A percentile compares a stretch with the other conserved stretches of the same genome.
Conservation (phyloP, 2,113 vertebrate genomes). For the Parus major region DNA sequence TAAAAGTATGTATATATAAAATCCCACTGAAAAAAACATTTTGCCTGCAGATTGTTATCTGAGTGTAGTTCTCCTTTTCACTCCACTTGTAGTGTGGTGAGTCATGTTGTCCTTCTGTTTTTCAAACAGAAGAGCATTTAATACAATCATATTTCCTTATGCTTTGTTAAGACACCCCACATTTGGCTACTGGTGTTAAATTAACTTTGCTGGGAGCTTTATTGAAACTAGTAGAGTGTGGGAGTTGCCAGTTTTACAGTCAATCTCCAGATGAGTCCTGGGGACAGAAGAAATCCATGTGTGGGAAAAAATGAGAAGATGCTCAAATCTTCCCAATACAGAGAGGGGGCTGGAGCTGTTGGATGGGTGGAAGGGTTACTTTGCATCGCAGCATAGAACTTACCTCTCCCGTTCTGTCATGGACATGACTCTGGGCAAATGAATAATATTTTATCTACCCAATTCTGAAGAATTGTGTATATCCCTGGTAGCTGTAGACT, state of each 20-base stretch:
- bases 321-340: not conserved
- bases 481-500: not conserved
- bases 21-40: not conserved
- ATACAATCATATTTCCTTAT: not conserved
- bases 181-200: not conserved
- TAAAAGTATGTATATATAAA: not conserved
- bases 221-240: not conserved
- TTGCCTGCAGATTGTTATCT: not conserved
- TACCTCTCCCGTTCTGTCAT: not conserved
- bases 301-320: not conserved
- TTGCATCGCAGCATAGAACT: not conserved
- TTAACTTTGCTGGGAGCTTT: not conserved
- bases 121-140: not conserved
- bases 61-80: not conserved
- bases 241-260: not conserved
- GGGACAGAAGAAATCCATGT: not conserved
- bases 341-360: not conserved
- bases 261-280: not conserved
- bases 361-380: not conserved
- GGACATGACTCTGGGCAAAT: not conserved
- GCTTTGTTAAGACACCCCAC: not conserved
- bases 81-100: rapidly evolving
- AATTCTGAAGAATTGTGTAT: not conserved
- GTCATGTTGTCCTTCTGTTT: not conserved
- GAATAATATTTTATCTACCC: not conserved